These are phyloP conservation scores for Theristus sp. DNA, from an alignment of 2,888 invertebrate genomes.

Conservation along the genomic window DNA sequence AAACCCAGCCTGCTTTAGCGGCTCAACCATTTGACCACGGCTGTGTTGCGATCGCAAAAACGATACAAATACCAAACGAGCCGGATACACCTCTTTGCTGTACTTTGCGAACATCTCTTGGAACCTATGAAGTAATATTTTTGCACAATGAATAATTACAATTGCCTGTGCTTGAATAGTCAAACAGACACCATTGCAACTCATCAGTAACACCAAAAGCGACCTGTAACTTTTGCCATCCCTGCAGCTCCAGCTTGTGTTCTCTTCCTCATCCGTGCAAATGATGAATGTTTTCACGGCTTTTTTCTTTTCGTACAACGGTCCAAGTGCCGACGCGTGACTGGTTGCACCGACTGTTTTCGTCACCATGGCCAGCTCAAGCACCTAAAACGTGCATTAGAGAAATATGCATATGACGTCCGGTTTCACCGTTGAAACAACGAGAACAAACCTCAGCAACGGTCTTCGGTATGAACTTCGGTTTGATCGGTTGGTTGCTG, in stretches of 20 bases:
- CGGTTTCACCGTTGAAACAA: too few species aligned
- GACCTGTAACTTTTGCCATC: too few species aligned
- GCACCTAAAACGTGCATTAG: constrained; percentile 22
- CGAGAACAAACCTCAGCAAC: constrained; percentile 21
- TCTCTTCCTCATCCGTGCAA: constrained; percentile 33
- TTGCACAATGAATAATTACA: too few species aligned
- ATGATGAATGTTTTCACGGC: constrained; percentile 31
- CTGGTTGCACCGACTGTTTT: constrained; percentile 24
- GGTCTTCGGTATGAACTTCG: constrained; percentile 24
- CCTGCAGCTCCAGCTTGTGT: too few species aligned
- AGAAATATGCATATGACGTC: too few species aligned
- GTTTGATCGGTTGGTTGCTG: constrained; percentile 20
- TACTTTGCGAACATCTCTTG: constrained; percentile 26
- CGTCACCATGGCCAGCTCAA: constrained; percentile 26
- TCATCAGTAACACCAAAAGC: too few species aligned
- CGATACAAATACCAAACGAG: constrained; percentile 30
- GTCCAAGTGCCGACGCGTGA: constrained; percentile 29
- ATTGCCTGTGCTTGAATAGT: too few species aligned
- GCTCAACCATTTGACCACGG: constrained; percentile 26
- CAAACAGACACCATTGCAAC: background rate
- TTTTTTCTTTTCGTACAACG: constrained; percentile 28
- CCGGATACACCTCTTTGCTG: constrained; percentile 28
- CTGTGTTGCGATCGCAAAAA: constrained; percentile 27
- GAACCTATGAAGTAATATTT: constrained; percentile 26
- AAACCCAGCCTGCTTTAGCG: constrained; percentile 13